Conservation (phyloP, 2,888 invertebrate species). For the Drosophila subsilvestris region DNA sequence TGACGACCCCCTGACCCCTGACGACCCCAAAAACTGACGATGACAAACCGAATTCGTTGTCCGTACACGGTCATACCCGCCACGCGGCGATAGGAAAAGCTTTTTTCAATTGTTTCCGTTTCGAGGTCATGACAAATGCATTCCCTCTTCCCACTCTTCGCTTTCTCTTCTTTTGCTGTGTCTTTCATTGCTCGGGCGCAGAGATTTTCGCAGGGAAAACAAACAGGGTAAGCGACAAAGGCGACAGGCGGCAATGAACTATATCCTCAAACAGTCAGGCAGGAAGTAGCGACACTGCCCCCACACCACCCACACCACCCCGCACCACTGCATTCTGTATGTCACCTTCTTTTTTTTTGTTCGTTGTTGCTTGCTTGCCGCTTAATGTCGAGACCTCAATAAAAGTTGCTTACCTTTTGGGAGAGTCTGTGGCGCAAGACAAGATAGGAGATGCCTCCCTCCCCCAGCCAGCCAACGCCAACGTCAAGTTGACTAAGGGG, state of each 20-base stretch:
- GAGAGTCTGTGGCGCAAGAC: background rate
- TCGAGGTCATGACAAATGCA: constrained; percentile 80
- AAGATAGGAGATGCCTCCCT: no score
- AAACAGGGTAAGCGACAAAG: background rate
- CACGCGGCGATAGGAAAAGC: constrained; percentile 73
- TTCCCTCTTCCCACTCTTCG: constrained; percentile 46
- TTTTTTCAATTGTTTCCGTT: constrained; percentile 79
- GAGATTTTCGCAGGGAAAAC: constrained; percentile 61
- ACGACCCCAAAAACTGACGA: constrained; percentile 33
- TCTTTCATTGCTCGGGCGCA: constrained; percentile 23
- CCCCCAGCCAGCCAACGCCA: no score
- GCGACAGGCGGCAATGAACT: constrained; percentile 71
- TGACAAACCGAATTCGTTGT: constrained; percentile 53
- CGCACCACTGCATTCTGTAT: constrained; percentile 37
- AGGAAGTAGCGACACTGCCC: background rate
- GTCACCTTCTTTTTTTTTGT: constrained; percentile 67
- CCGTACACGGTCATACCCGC: constrained; percentile 23
- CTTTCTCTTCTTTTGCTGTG: constrained; percentile 16
- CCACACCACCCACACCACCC: background rate
- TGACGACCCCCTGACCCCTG: constrained; percentile 21
- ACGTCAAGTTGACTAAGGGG: no score
- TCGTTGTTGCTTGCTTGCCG: constrained; percentile 14
- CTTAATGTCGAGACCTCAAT: constrained; percentile 70
- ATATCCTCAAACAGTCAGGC: constrained; percentile 36
- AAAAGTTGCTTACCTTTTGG: constrained; percentile 73